Evolutionary conservation across 2,888 invertebrate species (phyloP).

Genomic region (Tetrapedia diversipes): DNA sequence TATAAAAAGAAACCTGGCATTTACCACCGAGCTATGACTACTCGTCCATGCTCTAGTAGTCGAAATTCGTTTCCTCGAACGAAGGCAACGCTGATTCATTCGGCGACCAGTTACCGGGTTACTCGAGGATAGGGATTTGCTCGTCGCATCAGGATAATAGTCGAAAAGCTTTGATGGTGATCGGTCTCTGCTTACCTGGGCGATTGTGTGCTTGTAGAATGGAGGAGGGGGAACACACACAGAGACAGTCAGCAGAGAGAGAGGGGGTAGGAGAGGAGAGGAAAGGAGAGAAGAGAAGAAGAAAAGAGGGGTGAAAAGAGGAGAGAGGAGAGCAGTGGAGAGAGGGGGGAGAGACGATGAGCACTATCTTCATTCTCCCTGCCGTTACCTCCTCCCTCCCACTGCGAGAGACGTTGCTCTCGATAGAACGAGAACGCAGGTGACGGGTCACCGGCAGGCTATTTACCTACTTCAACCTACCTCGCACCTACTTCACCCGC

Average conservation of each 20-base stretch:
- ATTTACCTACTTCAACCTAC: slow-evolving; percentile 81
- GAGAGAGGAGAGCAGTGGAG: no score
- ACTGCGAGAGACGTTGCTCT: slow-evolving; percentile 76
- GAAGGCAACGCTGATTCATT: slow-evolving; percentile 16
- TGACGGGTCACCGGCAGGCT: slow-evolving; percentile 82
- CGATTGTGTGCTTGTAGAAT: no score
- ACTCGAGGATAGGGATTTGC: slow-evolving; percentile 22
- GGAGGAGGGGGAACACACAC: no score
- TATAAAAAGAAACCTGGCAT: no score
- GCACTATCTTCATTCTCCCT: slow-evolving; percentile 60
- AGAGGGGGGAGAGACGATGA: no score
- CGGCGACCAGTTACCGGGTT: slow-evolving; percentile 22
- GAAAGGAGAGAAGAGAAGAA: no score
- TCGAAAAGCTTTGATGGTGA: slow-evolving; percentile 39
- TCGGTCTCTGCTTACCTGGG: slow-evolving; percentile 8
- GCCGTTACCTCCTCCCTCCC: slow-evolving; percentile 53
- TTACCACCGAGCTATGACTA: no score
- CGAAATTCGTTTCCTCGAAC: not conserved
- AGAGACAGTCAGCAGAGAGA: no score
- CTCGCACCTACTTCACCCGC: slow-evolving; percentile 75
- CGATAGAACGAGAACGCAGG: slow-evolving; percentile 83
- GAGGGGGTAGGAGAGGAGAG: no score
- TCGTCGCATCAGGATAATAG: slow-evolving; percentile 42
- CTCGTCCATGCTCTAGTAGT: no score
- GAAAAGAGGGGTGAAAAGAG: no score